Base-by-base conservation (phyloP, 2,888 invertebrate species). In the Eudemis profundana region DNA sequence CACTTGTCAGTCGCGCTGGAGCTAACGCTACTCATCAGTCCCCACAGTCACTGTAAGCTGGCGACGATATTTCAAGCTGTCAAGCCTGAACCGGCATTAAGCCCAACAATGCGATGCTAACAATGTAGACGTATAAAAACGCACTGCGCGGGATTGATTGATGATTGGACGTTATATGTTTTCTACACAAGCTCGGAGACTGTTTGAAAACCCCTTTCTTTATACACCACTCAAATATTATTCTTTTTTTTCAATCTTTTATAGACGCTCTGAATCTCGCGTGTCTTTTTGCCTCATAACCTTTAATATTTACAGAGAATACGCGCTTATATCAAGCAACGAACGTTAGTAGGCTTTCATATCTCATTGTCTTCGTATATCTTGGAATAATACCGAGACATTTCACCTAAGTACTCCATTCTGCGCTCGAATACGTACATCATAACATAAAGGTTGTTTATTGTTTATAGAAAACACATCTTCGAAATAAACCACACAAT, bases 401-500 rank as follows among this genome's bases (percentile, higher is more conserved):
- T 44, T 61, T 57, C 50, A 49, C 49, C 42, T 33, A 59, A 40
- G 49, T 17, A 51, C 44, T 42, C 57, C 36, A 59, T 59, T 47
- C 7, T 33, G 40, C 14, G 33, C 33, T n/a, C 56, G 23, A 33
- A 57, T 33, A 49, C n/a, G n/a, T n/a, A n/a, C 33, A 21, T 59
- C 50, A 51, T 38, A 50, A 12, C 46, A 40, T 47, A 53, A 36
- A 29, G 47, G 14, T 56, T 65, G 60, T 60, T 59, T 64, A 50
- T 57, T 64, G 64, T 64, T 65, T 65, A 59, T 53, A 51, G 65
- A 60, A 60, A 65, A 63, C 63, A 63, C 50, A 40, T 63, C 63
- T 60, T 57, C 51, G 46, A 65, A 65, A 60, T 65, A 65, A 65
- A 65, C 63, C 63, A 63, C 59, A 60, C 65, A 40, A 65, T 65